Base-by-base conservation (phyloP, 2,888 invertebrate species). In the Nysson spinosus region DNA sequence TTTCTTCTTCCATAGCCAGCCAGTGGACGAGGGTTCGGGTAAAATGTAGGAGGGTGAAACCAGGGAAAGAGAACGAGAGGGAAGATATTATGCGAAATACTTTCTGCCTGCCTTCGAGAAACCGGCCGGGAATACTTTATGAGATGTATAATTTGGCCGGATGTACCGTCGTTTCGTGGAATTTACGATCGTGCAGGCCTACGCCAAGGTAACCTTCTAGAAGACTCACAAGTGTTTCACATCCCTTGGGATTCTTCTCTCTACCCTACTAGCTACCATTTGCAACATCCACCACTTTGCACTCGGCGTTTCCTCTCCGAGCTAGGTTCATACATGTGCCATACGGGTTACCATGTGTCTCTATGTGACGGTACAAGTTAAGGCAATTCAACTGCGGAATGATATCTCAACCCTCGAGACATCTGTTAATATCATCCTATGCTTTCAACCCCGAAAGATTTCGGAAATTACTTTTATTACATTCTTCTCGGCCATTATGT, bases 111-210 rank as follows among this genome's bases (percentile, higher is more conserved):
- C 39, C 69, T 70, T 69, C 65, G 49, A 44, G 70, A 66, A 62
- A 73, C 77, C 72, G 51, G 54, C 52, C 49, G 69, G 49, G 70
- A 73, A 75, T 76, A 79, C 52, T 71, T 79, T 76, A 79, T 65
- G 72, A 74, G 73, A 78, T 71, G 78, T 79, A 80, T 80, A 77
- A 80, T 80, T 80, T 73, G 65, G 61, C 44, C 46, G 77, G 65
- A 77, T 73, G 68, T 71, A 64, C 44, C 71, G 56, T 55, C 67
- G 65, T 69, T 76, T 55, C 61, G 34, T 56, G 37, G 26, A 66
- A 77, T 75, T 69, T 61, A 66, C 54, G 52, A 58, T 49, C 42
- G 16, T 11, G 24, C 32, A 26, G 42, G 35, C 30, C 40, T 40
- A 46, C 20, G 14, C 14, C 24, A 24, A 6, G 20, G 35, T 12